These are phyloP conservation scores for Euura lappo DNA, from an alignment of 1,140 invertebrate genomes.

Conservation along the genomic window DNA sequence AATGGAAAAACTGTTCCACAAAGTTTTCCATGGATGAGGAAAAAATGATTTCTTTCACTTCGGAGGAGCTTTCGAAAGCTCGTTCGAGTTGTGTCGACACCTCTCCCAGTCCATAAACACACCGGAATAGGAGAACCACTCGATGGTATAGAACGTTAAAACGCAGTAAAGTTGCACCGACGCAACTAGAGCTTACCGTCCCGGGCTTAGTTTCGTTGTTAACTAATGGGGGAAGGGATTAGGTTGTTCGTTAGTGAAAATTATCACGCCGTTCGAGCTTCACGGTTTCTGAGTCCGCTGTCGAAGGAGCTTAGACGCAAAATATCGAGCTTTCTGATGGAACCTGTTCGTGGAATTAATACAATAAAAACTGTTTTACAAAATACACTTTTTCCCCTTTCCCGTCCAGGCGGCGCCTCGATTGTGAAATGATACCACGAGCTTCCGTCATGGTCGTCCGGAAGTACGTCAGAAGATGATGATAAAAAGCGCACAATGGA, in stretches of 20 bases:
- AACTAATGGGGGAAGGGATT: background rate
- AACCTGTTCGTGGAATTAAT: background rate
- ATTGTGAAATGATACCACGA: background rate
- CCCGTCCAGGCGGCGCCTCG: too few species aligned
- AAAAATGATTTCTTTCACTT: background rate
- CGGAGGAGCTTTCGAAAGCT: too few species aligned
- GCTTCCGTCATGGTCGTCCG: background rate
- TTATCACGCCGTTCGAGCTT: background rate
- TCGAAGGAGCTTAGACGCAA: background rate
- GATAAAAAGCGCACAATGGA: background rate
- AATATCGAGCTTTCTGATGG: background rate
- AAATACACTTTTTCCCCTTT: too few species aligned
- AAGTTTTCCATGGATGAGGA: background rate
- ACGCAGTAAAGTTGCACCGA: background rate
- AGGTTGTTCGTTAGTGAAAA: slow-evolving; percentile 3
- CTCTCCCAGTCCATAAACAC: too few species aligned
- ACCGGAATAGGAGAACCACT: background rate
- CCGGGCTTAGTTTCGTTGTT: background rate
- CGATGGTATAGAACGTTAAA: background rate
- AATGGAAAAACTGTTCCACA: background rate
- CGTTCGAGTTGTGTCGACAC: too few species aligned
- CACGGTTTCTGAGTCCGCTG: background rate
- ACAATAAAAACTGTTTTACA: background rate
- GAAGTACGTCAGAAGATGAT: slow-evolving; percentile 1
- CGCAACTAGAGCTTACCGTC: background rate